Evolutionary conservation across 2,797 vertebrate species (phyloP).

Genomic region (Diplodus puntazzo): DNA sequence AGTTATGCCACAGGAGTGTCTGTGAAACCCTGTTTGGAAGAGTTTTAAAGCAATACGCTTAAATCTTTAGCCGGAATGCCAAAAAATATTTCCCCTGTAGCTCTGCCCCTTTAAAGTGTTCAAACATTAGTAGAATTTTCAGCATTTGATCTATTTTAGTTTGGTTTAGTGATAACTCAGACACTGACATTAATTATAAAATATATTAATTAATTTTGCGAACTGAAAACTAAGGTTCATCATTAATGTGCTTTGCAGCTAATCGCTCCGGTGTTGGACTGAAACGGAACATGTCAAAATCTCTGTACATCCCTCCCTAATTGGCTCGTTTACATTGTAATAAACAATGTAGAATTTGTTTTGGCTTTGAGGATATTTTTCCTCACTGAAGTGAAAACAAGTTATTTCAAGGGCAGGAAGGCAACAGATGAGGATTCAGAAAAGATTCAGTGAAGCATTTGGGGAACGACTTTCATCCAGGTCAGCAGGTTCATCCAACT

Average conservation of each 20-base stretch:
- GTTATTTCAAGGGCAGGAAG: background rate
- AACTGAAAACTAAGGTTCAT: background rate
- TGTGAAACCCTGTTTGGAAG: slow-evolving; percentile 20
- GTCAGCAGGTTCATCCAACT: no score
- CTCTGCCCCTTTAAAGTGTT: slow-evolving; percentile 1
- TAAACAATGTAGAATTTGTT: background rate
- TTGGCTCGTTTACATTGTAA: background rate
- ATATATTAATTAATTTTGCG: background rate
- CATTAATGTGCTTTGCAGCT: background rate
- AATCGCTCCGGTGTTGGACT: background rate
- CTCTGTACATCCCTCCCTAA: background rate
- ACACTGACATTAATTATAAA: background rate
- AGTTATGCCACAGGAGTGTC: slow-evolving; percentile 7
- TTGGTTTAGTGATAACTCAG: slow-evolving; percentile 7
- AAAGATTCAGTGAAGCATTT: slow-evolving; percentile 13
- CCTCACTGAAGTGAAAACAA: background rate
- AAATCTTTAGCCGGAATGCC: slow-evolving; percentile 21
- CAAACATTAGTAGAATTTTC: slow-evolving; percentile 12
- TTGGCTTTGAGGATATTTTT: slow-evolving; percentile 7
- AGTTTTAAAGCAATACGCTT: slow-evolving; percentile 17
- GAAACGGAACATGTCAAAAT: background rate
- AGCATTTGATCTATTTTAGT: slow-evolving; percentile 21
- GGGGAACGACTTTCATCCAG: background rate
- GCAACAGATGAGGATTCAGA: background rate
- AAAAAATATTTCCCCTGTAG: slow-evolving; percentile 22